phyloP scores from a whole-genome alignment of 1,140 invertebrate species.

The Maconellicoccus hirsutus region DNA sequence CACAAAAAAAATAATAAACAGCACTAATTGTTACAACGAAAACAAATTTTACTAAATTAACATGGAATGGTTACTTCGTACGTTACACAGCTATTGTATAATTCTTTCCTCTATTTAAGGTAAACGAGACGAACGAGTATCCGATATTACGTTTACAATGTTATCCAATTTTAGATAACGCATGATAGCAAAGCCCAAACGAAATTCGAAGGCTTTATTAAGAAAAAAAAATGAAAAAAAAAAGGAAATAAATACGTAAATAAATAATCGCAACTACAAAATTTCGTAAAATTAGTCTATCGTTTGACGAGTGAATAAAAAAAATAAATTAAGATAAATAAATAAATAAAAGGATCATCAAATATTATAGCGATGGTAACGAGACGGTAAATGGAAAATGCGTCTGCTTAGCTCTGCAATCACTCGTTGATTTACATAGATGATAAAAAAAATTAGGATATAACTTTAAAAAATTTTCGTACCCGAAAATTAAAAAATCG shows the following conservation, averaged over 20 bases:
- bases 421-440: slow-evolving; percentile 4
- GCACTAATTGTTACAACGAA: neutral
- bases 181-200: neutral
- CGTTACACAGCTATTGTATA: neutral
- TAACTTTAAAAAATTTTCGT: neutral
- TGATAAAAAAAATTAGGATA: neutral
- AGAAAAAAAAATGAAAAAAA: neutral
- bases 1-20: neutral
- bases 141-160: neutral
- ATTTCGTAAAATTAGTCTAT: neutral
- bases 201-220: neutral
- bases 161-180: neutral
- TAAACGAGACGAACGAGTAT: neutral
- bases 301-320: slow-evolving; percentile 10
- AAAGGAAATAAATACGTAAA: too few species aligned
- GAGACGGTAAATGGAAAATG: slow-evolving; percentile 12
- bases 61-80: slow-evolving; percentile 8
- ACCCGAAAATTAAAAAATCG: neutral
- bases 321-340: neutral
- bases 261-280: neutral
- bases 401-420: neutral
- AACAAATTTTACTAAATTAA: neutral
- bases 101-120: neutral
- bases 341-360: slow-evolving; percentile 3
- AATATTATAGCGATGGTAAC: slow-evolving; percentile 18